Evolutionary conservation across 2,797 vertebrate species (phyloP).

Genomic region (Argya squamiceps): DNA sequence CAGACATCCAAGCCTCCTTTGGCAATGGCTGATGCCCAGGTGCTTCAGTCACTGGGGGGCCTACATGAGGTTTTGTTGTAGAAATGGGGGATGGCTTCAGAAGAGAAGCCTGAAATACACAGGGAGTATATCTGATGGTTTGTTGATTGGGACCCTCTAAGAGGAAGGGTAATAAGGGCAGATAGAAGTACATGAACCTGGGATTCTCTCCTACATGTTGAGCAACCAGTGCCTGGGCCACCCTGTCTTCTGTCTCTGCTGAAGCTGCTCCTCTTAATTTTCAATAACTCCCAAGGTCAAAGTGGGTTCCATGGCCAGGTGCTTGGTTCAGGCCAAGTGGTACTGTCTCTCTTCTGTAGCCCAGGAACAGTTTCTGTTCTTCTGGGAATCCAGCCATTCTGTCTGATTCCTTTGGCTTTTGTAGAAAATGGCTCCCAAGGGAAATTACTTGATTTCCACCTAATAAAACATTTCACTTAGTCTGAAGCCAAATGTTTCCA

Average conservation of each 20-base stretch:
- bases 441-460: slow-evolving; percentile 25
- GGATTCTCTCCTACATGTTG: not conserved
- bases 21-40: not conserved
- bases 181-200: not conserved
- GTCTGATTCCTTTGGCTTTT: not conserved
- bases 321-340: not conserved
- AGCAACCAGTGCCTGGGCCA: fast-evolving
- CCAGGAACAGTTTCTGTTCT: fast-evolving
- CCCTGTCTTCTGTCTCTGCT: not conserved
- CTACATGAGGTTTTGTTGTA: not conserved
- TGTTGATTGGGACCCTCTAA: not conserved
- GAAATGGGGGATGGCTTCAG: not conserved
- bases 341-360: not conserved
- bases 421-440: not conserved
- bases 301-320: not conserved
- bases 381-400: not conserved
- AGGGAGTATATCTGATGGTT: not conserved
- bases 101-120: not conserved
- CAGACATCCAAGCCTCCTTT: not conserved
- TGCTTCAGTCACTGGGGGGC: not conserved
- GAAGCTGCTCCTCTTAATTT: not conserved
- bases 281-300: not conserved
- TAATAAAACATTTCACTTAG: slow-evolving; percentile 12
- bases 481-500: slow-evolving; percentile 13
- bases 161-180: not conserved